Percentiles rank a stretch among this genome's conserved stretches.
Evolutionary conservation across 2,888 invertebrate genomes (phyloP).

Genomic region (Eretmocerus hayati): DNA sequence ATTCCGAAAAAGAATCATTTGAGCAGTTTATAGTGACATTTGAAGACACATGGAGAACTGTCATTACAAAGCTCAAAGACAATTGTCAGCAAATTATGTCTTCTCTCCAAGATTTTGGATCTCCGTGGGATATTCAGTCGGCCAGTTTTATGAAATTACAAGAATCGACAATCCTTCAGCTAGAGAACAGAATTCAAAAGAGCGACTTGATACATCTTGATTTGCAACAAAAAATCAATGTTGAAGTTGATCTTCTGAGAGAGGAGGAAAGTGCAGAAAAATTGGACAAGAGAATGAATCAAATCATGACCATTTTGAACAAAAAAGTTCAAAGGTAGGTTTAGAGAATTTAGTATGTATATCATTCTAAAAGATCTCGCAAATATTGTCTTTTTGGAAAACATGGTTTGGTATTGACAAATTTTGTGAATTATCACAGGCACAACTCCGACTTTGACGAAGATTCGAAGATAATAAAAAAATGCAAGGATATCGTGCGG

Average conservation of each 20-base stretch:
- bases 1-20: neutral
- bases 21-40: neutral
- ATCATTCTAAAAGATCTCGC: too few relatives aligned
- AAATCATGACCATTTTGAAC: constrained; percentile 18
- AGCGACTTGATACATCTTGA: neutral
- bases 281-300: constrained; percentile 21
- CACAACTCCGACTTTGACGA: constrained; percentile 19
- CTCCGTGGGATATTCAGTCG: constrained; percentile 9
- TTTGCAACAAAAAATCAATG: constrained; percentile 5
- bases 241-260: constrained; percentile 14
- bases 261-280: constrained; percentile 18
- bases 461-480: constrained; percentile 22
- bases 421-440: constrained; percentile 15
- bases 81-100: neutral
- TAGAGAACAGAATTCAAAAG: constrained; percentile 3
- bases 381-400: too few relatives aligned
- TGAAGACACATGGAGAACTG: neutral
- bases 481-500: constrained; percentile 16
- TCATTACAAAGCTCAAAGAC: neutral
- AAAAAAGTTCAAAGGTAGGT: constrained; percentile 21
- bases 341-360: neutral
- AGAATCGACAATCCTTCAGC: neutral
- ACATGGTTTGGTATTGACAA: too few relatives aligned
- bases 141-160: constrained; percentile 3
- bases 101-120: constrained; percentile 10